Base-by-base conservation (phyloP, 2,113 vertebrate species). In the Sarotherodon lohbergeri region DNA sequence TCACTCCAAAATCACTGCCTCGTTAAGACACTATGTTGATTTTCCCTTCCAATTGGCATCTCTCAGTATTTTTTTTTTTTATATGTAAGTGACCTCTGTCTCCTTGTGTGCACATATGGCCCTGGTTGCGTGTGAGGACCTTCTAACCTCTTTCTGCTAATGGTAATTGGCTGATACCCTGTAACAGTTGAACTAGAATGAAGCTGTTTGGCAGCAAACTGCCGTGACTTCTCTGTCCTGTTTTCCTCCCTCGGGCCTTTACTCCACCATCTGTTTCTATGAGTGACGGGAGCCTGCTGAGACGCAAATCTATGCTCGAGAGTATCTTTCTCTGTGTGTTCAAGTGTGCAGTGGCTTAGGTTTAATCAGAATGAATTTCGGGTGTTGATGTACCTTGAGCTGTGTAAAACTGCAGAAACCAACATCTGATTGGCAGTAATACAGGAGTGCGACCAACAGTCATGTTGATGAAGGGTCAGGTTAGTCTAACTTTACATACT, bases 401-500 rank as follows among this genome's bases (percentile, higher is more conserved):
- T 80, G 83, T 73, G 68, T 85, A 89, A 91, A 79, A 82, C 54
- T 24, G 29, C 24, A 16, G 68, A 73, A 32, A 84, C 10, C 4
- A 82, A 86, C 84, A 56, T 91, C 82, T 87, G 88, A 90, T 85
- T 94, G 93, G 84, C 92, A 85, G 81, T 79, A 89, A 79, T 71
- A 52, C 80, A 46, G 24, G 71, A 91, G 22, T 73, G 59, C 2
- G 6, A 79, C 81, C 68, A 57, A 85, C 84, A 52, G 61, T 87
- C 78, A 89, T 80, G 85, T 22, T 84, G 88, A 91, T 24, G 29
- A 73, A 85, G 73, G 86, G 86, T 85, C 57, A 24, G 76, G 56
- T 76, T 78, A 52, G 50, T 81, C 32, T 16, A 81, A 55, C 88
- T 85, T 68, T 24, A 82, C 7, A 81, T 86, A 63, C 22, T n/a